Percentiles rank a stretch among this genome's conserved stretches.
Conservation (phyloP, 2,797 vertebrate species). For the Vespertilio murinus region DNA sequence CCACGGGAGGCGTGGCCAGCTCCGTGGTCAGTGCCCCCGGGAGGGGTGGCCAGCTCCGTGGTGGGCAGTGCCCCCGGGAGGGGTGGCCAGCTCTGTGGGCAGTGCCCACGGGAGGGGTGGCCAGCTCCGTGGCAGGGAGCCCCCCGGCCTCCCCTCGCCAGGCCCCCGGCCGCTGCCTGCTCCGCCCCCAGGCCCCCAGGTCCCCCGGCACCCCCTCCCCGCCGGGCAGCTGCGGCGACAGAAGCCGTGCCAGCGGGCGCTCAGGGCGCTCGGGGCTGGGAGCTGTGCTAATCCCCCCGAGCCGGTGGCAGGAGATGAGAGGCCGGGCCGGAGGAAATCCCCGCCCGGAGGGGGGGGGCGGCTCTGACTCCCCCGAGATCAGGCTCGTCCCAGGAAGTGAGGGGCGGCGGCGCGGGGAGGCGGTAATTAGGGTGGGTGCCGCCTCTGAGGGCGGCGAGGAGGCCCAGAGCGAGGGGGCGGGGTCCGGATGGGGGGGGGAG, state of each 20-base stretch:
- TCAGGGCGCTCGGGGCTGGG: slow-evolving; percentile 71
- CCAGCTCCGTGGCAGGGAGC: neutral
- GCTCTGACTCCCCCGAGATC: slow-evolving; percentile 69
- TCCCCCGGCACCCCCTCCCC: neutral
- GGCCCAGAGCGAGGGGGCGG: slow-evolving; percentile 2
- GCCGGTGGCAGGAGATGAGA: slow-evolving; percentile 79
- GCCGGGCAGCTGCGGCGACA: slow-evolving; percentile 68
- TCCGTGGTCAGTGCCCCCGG: neutral
- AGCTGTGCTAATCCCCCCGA: slow-evolving; percentile 76
- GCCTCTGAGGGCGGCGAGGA: neutral
- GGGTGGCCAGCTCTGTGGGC: neutral
- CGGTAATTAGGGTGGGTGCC: slow-evolving; percentile 66
- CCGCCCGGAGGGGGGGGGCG: slow-evolving; percentile 61
- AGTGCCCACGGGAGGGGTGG: neutral
- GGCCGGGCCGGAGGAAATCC: slow-evolving; percentile 75
- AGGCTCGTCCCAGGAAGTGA: slow-evolving; percentile 71
- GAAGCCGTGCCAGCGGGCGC: slow-evolving; percentile 74
- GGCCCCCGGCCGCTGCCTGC: neutral
- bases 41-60: too few species aligned
- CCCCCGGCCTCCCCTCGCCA: neutral
- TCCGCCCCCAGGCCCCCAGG: neutral
- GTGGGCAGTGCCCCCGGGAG: too few species aligned
- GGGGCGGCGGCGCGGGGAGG: slow-evolving; percentile 60
- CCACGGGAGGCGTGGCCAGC: too few species aligned
- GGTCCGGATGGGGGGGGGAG: fast-evolving